phyloP scores from a whole-genome alignment of 2,888 invertebrate species.

The Phengaris arion region DNA sequence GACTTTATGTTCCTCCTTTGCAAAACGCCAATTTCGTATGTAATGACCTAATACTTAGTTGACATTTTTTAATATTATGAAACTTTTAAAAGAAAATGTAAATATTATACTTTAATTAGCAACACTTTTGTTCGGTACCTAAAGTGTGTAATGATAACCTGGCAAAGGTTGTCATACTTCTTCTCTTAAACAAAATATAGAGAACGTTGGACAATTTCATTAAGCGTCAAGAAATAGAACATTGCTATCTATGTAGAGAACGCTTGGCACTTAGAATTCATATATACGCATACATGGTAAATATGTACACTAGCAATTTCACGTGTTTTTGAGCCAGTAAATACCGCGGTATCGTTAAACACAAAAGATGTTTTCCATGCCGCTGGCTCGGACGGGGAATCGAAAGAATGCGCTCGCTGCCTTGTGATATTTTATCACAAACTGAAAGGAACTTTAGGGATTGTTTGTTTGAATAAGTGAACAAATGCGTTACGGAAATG shows the following conservation, averaged over 20 bases:
- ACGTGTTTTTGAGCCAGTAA: conserved; percentile 32
- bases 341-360: conserved; percentile 50
- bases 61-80: too few species aligned
- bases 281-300: not conserved
- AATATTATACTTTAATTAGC: too few species aligned
- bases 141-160: too few species aligned
- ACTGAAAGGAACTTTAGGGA: conserved; percentile 61
- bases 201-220: not conserved
- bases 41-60: too few species aligned
- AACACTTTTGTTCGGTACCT: too few species aligned
- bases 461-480: conserved; percentile 68
- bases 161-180: too few species aligned
- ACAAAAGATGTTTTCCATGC: conserved; percentile 66
- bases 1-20: too few species aligned
- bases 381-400: conserved; percentile 57
- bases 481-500: conserved; percentile 67
- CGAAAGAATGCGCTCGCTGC: conserved; percentile 63
- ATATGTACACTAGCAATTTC: conserved; percentile 19
- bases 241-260: not conserved
- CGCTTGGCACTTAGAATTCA: not conserved
- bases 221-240: not conserved
- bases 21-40: too few species aligned
- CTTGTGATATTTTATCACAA: conserved; percentile 69
- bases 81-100: too few species aligned
- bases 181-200: not conserved